Percentiles rank a stretch among this genome's conserved stretches.
Conservation (phyloP, 2,888 invertebrate species). For the Trilocha varians region DNA sequence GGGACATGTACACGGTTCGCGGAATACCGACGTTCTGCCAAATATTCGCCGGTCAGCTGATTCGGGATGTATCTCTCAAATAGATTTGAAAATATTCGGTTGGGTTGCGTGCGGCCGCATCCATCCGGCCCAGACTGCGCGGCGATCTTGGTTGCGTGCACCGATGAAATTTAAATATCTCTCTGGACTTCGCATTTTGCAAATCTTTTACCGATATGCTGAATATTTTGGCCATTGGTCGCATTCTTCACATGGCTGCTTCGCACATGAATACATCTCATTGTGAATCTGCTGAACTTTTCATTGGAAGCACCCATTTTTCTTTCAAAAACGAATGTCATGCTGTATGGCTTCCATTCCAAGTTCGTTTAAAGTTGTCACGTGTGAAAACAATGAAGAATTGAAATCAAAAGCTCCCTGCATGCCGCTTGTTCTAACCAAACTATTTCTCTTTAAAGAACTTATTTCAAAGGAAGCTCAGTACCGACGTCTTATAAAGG, state of each 20-base stretch:
- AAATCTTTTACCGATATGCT: neutral
- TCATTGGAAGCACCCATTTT: neutral
- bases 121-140: slow-evolving; percentile 21
- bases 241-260: neutral
- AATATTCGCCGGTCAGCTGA: slow-evolving; percentile 16
- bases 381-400: too few relatives aligned
- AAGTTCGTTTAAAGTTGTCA: too few relatives aligned
- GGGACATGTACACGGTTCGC: slow-evolving; percentile 4
- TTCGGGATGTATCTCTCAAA: slow-evolving; percentile 12
- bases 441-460: too few relatives aligned
- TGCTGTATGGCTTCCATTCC: too few relatives aligned
- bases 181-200: neutral
- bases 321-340: too few relatives aligned
- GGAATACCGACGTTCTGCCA: slow-evolving; percentile 23
- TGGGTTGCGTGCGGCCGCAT: slow-evolving; percentile 29
- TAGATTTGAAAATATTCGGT: slow-evolving; percentile 17
- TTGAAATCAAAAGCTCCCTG: too few relatives aligned
- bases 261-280: neutral
- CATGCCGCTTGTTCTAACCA: too few relatives aligned
- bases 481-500: slow-evolving; percentile 20
- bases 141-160: slow-evolving; percentile 11
- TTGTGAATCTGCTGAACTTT: neutral
- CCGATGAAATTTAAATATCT: slow-evolving; percentile 5
- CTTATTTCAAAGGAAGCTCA: too few relatives aligned
- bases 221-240: neutral